Evolutionary conservation across 2,797 vertebrate genomes (phyloP).

Genomic region (Rhadinocentrus ornatus): DNA sequence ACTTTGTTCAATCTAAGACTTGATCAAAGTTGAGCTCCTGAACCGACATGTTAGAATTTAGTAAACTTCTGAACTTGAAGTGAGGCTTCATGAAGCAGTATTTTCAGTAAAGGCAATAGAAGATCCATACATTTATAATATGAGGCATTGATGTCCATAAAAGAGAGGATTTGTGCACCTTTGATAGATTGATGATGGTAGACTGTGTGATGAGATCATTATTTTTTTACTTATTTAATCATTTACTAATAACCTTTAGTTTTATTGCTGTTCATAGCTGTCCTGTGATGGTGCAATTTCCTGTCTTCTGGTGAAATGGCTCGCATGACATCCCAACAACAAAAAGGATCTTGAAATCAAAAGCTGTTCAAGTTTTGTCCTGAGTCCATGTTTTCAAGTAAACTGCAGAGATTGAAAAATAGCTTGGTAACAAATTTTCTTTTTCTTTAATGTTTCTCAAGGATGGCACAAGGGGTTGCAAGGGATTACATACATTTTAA

Average conservation of each 20-base stretch:
- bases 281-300: not conserved
- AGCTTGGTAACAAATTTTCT: slow-evolving; percentile 7
- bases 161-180: not conserved
- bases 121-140: not conserved
- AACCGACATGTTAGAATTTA: not conserved
- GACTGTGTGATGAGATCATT: not conserved
- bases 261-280: not conserved
- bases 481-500: slow-evolving; percentile 43
- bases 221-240: not conserved
- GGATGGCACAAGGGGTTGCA: slow-evolving; percentile 30
- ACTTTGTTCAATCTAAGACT: not conserved
- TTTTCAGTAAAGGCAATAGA: not conserved
- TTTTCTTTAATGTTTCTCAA: slow-evolving; percentile 22
- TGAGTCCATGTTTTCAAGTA: slow-evolving; percentile 6
- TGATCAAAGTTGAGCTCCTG: not conserved
- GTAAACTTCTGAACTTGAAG: not conserved
- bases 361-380: slow-evolving; percentile 16
- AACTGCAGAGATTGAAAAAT: slow-evolving; percentile 7
- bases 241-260: not conserved
- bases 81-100: not conserved
- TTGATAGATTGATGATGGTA: not conserved
- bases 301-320: not conserved
- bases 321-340: slow-evolving; percentile 31
- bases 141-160: not conserved
- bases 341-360: slow-evolving; percentile 31